A percentile compares a stretch with the other conserved stretches of the same genome.
These are phyloP conservation scores for Abrostola triplasia DNA, from an alignment of 2,888 invertebrate genomes.

Conservation along the genomic window DNA sequence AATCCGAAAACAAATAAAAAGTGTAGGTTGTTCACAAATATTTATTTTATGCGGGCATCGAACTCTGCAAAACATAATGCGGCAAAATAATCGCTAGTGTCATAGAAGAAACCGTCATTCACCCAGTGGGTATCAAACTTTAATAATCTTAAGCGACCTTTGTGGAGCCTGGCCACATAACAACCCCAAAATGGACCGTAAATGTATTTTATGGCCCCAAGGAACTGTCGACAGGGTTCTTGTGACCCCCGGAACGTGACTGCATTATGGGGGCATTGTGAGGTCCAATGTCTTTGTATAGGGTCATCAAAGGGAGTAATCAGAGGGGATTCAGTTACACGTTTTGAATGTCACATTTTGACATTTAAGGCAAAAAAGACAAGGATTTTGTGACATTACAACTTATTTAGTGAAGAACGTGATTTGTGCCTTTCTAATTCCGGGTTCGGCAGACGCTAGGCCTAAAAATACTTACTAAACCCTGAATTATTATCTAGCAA, in stretches of 20 bases:
- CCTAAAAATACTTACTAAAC: neutral
- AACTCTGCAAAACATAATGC: neutral
- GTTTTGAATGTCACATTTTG: neutral
- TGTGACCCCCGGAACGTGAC: conserved; percentile 2
- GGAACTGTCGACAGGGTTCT: neutral
- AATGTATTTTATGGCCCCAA: conserved; percentile 5
- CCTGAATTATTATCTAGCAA: neutral
- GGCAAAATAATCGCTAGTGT: too few relatives aligned
- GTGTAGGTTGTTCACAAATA: neutral
- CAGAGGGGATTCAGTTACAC: neutral
- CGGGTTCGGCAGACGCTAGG: too few relatives aligned
- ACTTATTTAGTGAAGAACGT: too few relatives aligned
- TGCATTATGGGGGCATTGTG: neutral
- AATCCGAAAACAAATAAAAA: neutral
- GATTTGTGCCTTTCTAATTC: too few relatives aligned
- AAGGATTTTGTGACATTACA: too few relatives aligned
- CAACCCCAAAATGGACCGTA: conserved; percentile 2
- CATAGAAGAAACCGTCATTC: neutral
- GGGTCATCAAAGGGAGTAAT: neutral
- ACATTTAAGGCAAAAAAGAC: too few relatives aligned
- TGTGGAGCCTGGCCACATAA: neutral
- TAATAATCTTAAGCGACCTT: neutral
- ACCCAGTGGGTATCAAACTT: too few relatives aligned
- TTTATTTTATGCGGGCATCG: neutral
- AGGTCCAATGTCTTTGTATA: neutral